A percentile compares a stretch with the other conserved stretches of the same genome.
Conservation (phyloP, 2,113 vertebrate species). For the Festucalex cinctus region DNA sequence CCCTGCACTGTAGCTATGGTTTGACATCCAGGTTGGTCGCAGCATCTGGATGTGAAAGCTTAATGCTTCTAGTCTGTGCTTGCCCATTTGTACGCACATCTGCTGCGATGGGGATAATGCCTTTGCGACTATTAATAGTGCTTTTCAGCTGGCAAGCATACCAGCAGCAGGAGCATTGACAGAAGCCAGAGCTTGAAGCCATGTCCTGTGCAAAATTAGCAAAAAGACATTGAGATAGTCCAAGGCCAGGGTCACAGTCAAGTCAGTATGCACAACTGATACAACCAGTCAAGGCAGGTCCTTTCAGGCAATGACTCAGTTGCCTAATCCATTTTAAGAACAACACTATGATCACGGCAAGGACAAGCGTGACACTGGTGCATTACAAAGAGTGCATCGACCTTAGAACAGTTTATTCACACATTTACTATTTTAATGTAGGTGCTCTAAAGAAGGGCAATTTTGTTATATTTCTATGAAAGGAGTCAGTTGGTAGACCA, state of each 20-base stretch:
- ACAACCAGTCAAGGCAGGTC: background rate
- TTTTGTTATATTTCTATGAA: no score
- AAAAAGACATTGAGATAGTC: slow-evolving; percentile 29
- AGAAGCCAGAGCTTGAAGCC: slow-evolving; percentile 17
- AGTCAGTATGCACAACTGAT: slow-evolving; percentile 4
- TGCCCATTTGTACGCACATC: slow-evolving; percentile 37
- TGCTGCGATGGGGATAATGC: slow-evolving; percentile 54
- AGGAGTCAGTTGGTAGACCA: no score
- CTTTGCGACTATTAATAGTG: slow-evolving; percentile 59
- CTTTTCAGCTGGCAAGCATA: slow-evolving; percentile 45
- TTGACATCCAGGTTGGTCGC: background rate
- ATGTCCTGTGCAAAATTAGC: slow-evolving; percentile 62
- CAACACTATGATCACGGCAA: background rate
- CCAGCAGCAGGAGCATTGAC: slow-evolving; percentile 37
- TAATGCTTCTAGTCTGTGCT: background rate
- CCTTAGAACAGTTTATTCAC: background rate
- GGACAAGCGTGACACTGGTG: background rate
- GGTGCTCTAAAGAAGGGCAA: no score
- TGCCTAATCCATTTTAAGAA: slow-evolving; percentile 7
- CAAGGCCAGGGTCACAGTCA: slow-evolving; percentile 30
- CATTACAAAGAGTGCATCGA: background rate
- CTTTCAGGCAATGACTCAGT: background rate
- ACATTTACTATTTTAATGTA: no score
- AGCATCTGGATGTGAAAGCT: slow-evolving; percentile 1
- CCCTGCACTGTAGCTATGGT: background rate